Conservation (phyloP, 2,797 vertebrate species). For the Chaetophractus vellerosus region DNA sequence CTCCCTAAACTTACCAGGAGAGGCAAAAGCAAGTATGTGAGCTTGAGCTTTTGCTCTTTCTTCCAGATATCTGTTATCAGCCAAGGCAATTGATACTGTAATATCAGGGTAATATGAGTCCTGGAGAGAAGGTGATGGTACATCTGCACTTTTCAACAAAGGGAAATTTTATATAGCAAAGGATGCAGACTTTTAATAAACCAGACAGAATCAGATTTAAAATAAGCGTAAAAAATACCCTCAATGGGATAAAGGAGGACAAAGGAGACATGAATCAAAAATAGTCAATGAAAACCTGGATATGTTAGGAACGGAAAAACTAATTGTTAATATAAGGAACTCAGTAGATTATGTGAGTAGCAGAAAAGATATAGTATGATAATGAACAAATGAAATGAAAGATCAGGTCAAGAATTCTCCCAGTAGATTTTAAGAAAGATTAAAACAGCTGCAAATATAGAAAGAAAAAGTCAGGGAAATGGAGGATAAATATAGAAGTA, state of each 20-base stretch:
- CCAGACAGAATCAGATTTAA: neutral
- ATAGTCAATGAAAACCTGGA: neutral
- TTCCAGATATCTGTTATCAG: neutral
- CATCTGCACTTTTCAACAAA: neutral
- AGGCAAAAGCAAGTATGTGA: neutral
- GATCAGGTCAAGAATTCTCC: neutral
- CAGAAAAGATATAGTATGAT: neutral
- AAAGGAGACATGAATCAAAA: neutral
- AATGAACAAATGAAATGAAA: neutral
- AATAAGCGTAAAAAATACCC: neutral
- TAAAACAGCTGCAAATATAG: slow-evolving; percentile 12
- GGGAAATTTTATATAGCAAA: neutral
- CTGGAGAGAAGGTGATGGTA: neutral
- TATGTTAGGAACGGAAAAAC: neutral
- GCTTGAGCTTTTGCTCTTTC: neutral
- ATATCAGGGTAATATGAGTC: neutral
- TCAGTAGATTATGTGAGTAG: neutral
- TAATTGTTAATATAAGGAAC: neutral
- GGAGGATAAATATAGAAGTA: slow-evolving; percentile 26
- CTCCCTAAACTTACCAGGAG: neutral
- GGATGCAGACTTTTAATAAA: neutral
- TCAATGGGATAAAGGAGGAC: neutral
- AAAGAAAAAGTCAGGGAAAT: neutral
- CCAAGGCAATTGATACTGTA: neutral
- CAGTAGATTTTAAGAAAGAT: slow-evolving; percentile 55